These are phyloP conservation scores for Meteorus colon DNA, from an alignment of 2,888 invertebrate species.

Conservation along the genomic window DNA sequence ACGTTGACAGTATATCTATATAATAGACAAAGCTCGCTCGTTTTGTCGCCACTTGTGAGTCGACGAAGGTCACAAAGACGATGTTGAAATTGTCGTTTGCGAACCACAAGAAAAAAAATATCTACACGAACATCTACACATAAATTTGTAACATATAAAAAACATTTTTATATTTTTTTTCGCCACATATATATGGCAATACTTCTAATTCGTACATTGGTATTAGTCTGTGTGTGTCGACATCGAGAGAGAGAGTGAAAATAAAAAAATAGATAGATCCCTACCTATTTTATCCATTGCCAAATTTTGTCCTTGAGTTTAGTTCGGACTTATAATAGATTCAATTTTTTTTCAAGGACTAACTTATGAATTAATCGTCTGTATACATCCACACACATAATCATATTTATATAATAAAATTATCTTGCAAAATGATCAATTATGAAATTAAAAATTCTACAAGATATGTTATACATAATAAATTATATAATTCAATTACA, in stretches of 20 bases:
- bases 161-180: not conserved
- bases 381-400: not conserved
- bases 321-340: not conserved
- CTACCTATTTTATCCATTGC: not conserved
- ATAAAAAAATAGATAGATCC: not conserved
- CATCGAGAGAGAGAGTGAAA: not conserved
- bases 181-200: not conserved
- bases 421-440: not conserved
- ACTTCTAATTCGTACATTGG: not conserved
- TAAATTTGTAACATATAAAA: no score
- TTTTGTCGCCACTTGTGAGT: constrained; percentile 1
- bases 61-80: not conserved
- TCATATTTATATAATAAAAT: not conserved
- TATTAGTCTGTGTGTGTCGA: not conserved
- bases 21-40: not conserved
- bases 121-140: not conserved
- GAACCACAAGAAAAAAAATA: not conserved
- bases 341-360: constrained; percentile 1
- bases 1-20: not conserved
- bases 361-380: not conserved
- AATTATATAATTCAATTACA: not conserved
- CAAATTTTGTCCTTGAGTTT: constrained; percentile 13
- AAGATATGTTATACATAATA: not conserved
- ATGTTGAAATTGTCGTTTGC: constrained; percentile 1
- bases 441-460: not conserved